Conservation (phyloP, 2,797 vertebrate genomes). For the Orestias chungarensis region DNA sequence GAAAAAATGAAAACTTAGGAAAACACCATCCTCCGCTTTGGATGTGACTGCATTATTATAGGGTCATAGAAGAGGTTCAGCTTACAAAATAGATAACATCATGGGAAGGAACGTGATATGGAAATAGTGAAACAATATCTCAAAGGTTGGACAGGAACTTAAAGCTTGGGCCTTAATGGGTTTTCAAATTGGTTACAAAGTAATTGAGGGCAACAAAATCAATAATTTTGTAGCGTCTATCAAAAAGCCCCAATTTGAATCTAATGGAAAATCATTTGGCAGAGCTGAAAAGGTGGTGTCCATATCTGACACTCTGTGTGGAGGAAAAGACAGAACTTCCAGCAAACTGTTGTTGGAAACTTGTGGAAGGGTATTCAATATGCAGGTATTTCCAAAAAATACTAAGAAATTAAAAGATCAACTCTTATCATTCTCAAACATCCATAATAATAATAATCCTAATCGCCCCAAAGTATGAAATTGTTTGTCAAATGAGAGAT, state of each 20-base stretch:
- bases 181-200: neutral
- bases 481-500: neutral
- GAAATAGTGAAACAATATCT: neutral
- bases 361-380: neutral
- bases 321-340: neutral
- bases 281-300: neutral
- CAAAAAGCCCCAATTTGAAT: neutral
- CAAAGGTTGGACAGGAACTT: neutral
- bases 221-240: neutral
- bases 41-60: neutral
- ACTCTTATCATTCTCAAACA: too few relatives aligned
- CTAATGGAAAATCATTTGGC: neutral
- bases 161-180: neutral
- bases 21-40: neutral
- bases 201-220: neutral
- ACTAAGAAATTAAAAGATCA: neutral
- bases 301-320: neutral
- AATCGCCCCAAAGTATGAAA: neutral
- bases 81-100: neutral
- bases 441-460: too few relatives aligned
- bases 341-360: neutral
- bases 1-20: too few relatives aligned
- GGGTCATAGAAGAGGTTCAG: neutral
- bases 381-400: neutral
- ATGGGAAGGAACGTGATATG: neutral